phyloP scores from a whole-genome alignment of 1,140 invertebrate genomes.

The Pseudachorutes palmiensis region DNA sequence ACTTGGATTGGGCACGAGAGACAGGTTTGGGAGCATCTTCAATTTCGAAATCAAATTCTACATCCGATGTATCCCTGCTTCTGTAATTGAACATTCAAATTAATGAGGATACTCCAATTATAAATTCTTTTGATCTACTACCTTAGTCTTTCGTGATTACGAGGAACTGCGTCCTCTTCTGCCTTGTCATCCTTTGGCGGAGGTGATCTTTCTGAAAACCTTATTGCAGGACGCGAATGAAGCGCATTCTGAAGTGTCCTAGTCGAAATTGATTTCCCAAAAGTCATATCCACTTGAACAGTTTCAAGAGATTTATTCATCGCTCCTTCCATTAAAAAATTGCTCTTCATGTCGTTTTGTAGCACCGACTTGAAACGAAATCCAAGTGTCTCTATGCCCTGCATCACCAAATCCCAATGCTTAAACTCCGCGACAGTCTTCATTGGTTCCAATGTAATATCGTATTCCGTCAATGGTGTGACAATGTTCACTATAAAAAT shows the following conservation, averaged over 20 bases:
- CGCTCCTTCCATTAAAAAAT: neutral
- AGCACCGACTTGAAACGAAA: slow-evolving; percentile 36
- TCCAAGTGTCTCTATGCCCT: slow-evolving; percentile 48
- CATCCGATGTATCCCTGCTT: neutral
- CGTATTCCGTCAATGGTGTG: slow-evolving; percentile 52
- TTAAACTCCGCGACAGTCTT: slow-evolving; percentile 54
- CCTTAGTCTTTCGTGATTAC: neutral
- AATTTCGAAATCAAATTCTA: neutral
- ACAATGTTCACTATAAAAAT: slow-evolving; percentile 54
- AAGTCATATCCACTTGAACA: neutral
- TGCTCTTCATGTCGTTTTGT: neutral
- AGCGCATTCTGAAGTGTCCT: neutral
- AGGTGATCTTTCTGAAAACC: neutral
- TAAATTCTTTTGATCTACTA: neutral
- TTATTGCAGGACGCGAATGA: slow-evolving; percentile 2
- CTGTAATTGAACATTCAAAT: neutral
- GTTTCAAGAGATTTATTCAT: neutral
- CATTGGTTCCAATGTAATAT: slow-evolving; percentile 48
- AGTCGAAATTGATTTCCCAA: neutral
- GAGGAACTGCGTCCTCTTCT: neutral
- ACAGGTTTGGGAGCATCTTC: too few relatives aligned
- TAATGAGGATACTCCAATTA: neutral
- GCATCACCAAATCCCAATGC: slow-evolving; percentile 49
- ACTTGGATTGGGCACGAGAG: neutral
- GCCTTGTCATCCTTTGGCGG: neutral